These are phyloP conservation scores for Gopherus flavomarginatus DNA, from an alignment of 2,113 vertebrate genomes.

Conservation along the genomic window DNA sequence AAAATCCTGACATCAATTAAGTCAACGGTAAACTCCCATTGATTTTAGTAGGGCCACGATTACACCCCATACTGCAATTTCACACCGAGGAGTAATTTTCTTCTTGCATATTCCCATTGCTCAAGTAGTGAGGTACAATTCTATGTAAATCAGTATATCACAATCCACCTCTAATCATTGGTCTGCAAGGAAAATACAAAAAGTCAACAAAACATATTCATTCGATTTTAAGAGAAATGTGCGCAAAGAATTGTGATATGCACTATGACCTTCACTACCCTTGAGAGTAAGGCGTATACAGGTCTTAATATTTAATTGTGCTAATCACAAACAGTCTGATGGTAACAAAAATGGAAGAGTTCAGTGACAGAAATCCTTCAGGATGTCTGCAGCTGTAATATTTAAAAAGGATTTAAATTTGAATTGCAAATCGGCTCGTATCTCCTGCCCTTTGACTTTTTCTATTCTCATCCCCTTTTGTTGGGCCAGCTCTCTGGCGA, in stretches of 20 bases:
- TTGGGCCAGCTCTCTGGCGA: background rate
- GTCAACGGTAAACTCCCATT: background rate
- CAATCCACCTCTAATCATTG: conserved; percentile 1
- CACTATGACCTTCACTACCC: background rate
- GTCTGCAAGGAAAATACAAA: conserved; percentile 9
- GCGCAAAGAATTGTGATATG: background rate
- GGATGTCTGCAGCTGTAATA: background rate
- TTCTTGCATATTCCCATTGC: background rate
- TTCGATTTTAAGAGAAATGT: background rate
- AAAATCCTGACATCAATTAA: background rate
- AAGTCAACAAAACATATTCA: background rate
- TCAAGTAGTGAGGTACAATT: background rate
- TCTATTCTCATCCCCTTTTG: background rate
- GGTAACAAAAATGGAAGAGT: background rate
- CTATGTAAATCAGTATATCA: background rate
- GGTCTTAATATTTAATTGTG: background rate
- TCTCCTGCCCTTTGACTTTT: background rate
- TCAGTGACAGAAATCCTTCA: background rate
- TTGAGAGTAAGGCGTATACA: background rate
- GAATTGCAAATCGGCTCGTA: background rate
- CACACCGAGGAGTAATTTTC: conserved; percentile 1
- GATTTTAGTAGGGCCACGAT: background rate
- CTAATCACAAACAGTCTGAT: background rate
- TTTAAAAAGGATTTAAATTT: background rate
- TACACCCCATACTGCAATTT: background rate